Evolutionary conservation across 2,113 vertebrate species (phyloP), one percentile per base, ranked within the genome.

Genomic region (Nipponia nippon): DNA sequence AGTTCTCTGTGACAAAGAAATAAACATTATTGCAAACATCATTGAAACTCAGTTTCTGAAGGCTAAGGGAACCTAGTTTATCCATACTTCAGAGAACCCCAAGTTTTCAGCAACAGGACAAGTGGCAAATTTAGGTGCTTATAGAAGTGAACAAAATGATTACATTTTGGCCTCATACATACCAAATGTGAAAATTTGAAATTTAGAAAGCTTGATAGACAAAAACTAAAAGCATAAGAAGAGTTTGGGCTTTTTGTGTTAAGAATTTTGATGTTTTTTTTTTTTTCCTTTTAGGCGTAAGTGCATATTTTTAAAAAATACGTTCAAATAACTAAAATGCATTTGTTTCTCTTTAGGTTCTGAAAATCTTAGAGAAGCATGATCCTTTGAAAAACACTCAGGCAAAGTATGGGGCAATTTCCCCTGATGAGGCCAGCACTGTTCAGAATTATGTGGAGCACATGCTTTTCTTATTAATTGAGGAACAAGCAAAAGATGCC

Each of bases 371-470:
- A 88, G 99, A 99, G 96, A 99, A 98, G 92, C 99, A 99, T 7
- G 99, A 99, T 83, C 99, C 99, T 49, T 98, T 99, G 95, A 99
- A 98, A 97, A 99, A 98, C 63, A 92, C 82, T 58, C 98, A 98
- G 78, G 98, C 98, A 44, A 98, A 97, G 84, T 99, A 99, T 1
- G 98, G 98, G 19, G 72, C 98, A 38, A 95, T 99, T 93, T 99
- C 99, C 22, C 96, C 98, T 13, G 99, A 99, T 38, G 99, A 99
- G 97, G 99, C 99, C 61, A 99, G 97, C 27, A 99, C 99, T 2
- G 99, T 99, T 90, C 99, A 99, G 97, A 99, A 99, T 97, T 99
- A 99, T 3, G 99, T 99, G 77, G 99, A 99, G 69, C 99, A 99
- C 97, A 99, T 99, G 99, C 98, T 99, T 21, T 99, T 99, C 89